Conservation (phyloP, 2,888 invertebrate species). For the Anodontia alba region DNA sequence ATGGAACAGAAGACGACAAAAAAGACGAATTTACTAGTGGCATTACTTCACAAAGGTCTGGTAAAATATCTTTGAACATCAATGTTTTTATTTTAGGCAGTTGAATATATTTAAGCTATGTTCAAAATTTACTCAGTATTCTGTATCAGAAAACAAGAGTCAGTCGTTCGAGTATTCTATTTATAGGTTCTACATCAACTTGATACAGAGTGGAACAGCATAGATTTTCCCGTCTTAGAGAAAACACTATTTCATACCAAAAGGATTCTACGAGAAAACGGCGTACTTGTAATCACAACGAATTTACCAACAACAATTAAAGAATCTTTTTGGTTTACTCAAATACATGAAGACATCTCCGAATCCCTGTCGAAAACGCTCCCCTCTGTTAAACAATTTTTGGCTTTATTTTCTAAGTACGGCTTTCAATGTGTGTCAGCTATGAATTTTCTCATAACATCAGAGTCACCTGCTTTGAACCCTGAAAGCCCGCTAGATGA, state of each 20-base stretch:
- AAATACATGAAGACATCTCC: neutral
- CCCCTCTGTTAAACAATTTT: neutral
- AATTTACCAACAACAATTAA: neutral
- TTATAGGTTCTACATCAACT: neutral
- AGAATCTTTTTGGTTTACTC: neutral
- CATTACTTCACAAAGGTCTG: no score
- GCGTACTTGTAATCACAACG: neutral
- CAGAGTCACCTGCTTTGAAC: neutral
- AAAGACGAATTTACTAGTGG: no score
- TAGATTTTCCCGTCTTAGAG: neutral
- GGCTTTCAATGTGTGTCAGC: neutral
- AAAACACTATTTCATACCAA: neutral
- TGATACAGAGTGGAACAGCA: neutral
- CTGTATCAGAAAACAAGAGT: no score
- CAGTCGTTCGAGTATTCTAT: no score
- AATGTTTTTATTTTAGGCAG: no score
- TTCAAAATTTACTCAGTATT: no score
- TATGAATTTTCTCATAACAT: neutral
- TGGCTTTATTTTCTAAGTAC: neutral
- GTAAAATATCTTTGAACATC: no score
- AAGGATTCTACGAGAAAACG: neutral
- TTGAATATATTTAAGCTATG: no score
- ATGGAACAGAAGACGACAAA: no score
- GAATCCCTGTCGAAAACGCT: neutral
- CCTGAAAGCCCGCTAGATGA: neutral